A percentile compares a stretch with the other conserved stretches of the same genome.
Conservation (phyloP, 2,888 invertebrate species). For the Masnerella sp. region DNA sequence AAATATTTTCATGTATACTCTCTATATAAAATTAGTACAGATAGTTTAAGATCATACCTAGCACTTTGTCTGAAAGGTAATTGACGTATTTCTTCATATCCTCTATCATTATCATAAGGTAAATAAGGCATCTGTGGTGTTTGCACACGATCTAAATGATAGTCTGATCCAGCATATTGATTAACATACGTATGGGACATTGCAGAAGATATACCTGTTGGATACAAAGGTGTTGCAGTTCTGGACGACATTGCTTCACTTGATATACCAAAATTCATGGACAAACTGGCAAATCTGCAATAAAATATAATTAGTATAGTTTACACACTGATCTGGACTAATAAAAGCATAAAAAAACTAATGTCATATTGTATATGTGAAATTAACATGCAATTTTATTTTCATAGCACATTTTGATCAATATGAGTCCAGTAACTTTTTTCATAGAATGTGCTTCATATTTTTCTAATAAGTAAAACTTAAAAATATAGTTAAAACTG, state of each 20-base stretch:
- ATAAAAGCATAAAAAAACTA: too few species aligned
- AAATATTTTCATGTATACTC: too few species aligned
- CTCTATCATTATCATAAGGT: slow-evolving; percentile 72
- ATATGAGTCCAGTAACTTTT: too few species aligned
- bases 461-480: too few species aligned
- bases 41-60: slow-evolving; percentile 62
- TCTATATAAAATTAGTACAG: too few species aligned
- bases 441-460: too few species aligned
- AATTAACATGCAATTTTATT: too few species aligned
- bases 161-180: slow-evolving; percentile 80
- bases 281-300: slow-evolving; percentile 84
- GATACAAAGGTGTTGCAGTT: slow-evolving; percentile 75
- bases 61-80: slow-evolving; percentile 72
- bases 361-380: too few species aligned
- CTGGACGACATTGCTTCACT: slow-evolving; percentile 72
- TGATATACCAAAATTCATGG: slow-evolving; percentile 77
- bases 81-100: slow-evolving; percentile 73
- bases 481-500: too few species aligned
- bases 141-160: slow-evolving; percentile 79
- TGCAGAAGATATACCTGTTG: slow-evolving; percentile 76
- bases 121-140: slow-evolving; percentile 75
- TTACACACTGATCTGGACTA: too few species aligned
- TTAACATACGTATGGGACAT: slow-evolving; percentile 80
- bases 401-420: too few species aligned
- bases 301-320: slow-evolving; percentile 2